Evolutionary conservation across 1,140 invertebrate genomes (phyloP).

Genomic region (Tetramorium alpestre): DNA sequence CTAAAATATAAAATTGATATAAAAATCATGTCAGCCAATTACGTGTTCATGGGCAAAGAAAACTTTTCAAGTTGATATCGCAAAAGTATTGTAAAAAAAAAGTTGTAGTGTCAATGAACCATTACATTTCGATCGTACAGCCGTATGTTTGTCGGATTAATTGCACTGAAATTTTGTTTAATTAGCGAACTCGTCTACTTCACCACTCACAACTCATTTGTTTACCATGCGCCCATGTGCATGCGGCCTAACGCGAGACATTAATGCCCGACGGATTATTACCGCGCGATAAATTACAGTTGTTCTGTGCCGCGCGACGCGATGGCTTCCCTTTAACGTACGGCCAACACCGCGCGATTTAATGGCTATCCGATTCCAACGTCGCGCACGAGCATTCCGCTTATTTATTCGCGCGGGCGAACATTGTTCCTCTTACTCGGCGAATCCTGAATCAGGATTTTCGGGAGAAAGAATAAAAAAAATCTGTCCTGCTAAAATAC

Average conservation of each 20-base stretch:
- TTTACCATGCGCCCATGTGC: constrained; percentile 16
- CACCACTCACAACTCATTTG: constrained; percentile 38
- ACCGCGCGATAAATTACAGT: constrained; percentile 69
- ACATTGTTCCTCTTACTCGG: constrained; percentile 2
- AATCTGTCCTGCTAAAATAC: neutral
- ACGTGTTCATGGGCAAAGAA: neutral
- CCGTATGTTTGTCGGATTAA: constrained; percentile 6
- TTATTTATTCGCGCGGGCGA: constrained; percentile 37
- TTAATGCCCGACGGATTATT: constrained; percentile 66
- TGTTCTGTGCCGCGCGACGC: constrained; percentile 25
- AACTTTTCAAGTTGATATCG: neutral
- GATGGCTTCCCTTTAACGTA: constrained; percentile 50
- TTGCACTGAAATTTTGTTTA: constrained; percentile 30
- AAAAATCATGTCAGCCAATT: neutral
- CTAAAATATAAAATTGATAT: neutral
- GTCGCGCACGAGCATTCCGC: neutral
- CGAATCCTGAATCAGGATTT: neutral
- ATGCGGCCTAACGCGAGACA: constrained; percentile 36
- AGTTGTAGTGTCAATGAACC: neutral
- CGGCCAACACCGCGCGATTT: constrained; percentile 18
- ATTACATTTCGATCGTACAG: neutral
- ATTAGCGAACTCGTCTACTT: constrained; percentile 38
- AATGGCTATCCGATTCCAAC: constrained; percentile 48
- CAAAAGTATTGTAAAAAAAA: neutral
- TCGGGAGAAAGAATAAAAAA: neutral